These are phyloP conservation scores for Origma solitaria DNA, from an alignment of 2,113 vertebrate species.

Conservation along the genomic window DNA sequence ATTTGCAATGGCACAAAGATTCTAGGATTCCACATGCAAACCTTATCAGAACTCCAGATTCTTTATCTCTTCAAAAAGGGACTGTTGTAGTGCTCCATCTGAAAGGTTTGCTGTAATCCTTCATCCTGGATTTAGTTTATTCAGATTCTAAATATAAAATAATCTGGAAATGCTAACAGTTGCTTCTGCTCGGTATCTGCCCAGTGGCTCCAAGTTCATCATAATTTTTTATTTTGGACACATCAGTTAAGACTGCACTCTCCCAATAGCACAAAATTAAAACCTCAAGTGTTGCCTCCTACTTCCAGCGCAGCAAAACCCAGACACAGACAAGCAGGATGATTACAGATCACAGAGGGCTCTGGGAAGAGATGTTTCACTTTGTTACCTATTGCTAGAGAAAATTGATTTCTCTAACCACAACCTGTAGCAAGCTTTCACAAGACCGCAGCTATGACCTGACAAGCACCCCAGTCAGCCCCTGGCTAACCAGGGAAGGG, in stretches of 20 bases:
- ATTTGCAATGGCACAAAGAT: not conserved
- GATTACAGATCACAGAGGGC: not conserved
- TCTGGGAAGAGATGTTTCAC: not conserved
- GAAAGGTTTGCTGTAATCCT: not conserved
- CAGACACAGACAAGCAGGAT: not conserved
- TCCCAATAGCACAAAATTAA: not conserved
- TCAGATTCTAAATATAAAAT: conserved; percentile 31
- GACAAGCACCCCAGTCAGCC: not conserved
- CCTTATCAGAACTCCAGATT: not conserved
- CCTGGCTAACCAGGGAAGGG: not conserved
- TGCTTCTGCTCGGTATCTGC: not conserved
- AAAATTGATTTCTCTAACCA: conserved; percentile 7
- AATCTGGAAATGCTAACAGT: not conserved
- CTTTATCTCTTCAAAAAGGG: not conserved
- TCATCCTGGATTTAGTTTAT: not conserved
- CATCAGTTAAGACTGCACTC: not conserved
- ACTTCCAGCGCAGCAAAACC: not conserved
- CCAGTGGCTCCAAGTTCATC: not conserved
- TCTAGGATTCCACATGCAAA: not conserved
- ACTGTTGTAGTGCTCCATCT: not conserved
- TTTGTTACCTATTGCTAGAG: not conserved
- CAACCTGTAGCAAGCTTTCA: not conserved
- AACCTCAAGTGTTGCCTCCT: not conserved
- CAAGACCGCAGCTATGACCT: not conserved
- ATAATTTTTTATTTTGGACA: not conserved